Evolutionary conservation across 92 coral and sea anemone species (phyloP).

Genomic region (Bergia puertoricense): DNA sequence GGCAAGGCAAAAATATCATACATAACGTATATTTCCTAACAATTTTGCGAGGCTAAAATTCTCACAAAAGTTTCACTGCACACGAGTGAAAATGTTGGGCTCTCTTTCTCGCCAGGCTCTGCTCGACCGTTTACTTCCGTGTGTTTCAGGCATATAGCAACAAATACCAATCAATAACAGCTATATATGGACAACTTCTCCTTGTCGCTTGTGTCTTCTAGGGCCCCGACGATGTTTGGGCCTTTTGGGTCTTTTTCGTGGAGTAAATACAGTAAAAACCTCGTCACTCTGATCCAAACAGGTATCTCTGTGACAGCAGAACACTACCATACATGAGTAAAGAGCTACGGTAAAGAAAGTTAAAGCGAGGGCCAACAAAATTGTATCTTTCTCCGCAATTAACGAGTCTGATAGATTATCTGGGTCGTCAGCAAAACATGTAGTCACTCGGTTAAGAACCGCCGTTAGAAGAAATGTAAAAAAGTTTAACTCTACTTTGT

Average conservation of each 20-base stretch:
- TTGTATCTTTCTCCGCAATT: background rate
- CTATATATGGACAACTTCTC: background rate
- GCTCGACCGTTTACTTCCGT: too few species aligned
- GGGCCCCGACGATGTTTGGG: background rate
- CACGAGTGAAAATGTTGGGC: background rate
- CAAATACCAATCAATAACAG: background rate
- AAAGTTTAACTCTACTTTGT: background rate
- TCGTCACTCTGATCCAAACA: conserved; percentile 4
- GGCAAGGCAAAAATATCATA: too few species aligned
- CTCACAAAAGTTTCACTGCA: too few species aligned
- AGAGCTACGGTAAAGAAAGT: background rate
- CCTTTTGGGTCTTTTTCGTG: background rate
- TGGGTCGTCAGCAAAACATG: conserved; percentile 6
- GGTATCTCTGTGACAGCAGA: conserved; percentile 28
- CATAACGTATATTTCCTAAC: too few species aligned
- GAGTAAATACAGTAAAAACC: background rate
- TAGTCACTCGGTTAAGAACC: background rate
- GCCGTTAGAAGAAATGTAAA: background rate
- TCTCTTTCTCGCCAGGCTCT: too few species aligned
- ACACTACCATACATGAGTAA: conserved; percentile 7
- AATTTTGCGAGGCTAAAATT: too few species aligned
- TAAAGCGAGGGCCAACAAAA: conserved; percentile 10
- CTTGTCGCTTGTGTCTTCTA: background rate
- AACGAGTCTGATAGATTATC: background rate
- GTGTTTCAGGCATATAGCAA: background rate